These are phyloP conservation scores for Aptenodytes patagonicus DNA, from an alignment of 2,113 vertebrate genomes.

Conservation along the genomic window DNA sequence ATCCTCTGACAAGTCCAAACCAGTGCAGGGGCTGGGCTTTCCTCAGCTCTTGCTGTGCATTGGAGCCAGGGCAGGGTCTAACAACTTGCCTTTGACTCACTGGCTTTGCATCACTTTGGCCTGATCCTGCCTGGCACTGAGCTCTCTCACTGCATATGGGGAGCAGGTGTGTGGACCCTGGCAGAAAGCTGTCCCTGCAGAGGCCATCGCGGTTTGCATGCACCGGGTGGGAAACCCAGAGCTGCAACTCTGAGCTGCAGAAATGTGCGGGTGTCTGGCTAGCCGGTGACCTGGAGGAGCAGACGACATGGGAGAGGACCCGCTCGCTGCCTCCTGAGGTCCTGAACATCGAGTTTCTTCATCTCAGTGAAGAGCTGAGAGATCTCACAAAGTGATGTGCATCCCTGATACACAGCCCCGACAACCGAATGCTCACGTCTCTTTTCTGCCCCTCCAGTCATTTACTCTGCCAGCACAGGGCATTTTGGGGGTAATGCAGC, in stretches of 20 bases:
- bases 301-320: background rate
- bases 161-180: background rate
- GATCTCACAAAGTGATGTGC: background rate
- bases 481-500: background rate
- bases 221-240: background rate
- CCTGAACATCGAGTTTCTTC: fast-evolving
- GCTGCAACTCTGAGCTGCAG: background rate
- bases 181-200: background rate
- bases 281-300: fast-evolving
- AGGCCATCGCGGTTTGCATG: background rate
- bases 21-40: background rate
- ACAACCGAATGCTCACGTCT: background rate
- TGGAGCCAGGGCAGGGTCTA: background rate
- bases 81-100: background rate
- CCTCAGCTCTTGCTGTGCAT: background rate
- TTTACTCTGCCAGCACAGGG: background rate
- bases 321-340: background rate
- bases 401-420: fast-evolving
- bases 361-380: background rate
- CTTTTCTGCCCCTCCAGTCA: background rate
- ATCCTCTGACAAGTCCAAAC: background rate
- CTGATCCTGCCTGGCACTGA: background rate
- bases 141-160: background rate
- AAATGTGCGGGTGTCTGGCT: fast-evolving
- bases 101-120: background rate